phyloP scores from a whole-genome alignment of 2,113 vertebrate species.

The Pedionomus torquatus region DNA sequence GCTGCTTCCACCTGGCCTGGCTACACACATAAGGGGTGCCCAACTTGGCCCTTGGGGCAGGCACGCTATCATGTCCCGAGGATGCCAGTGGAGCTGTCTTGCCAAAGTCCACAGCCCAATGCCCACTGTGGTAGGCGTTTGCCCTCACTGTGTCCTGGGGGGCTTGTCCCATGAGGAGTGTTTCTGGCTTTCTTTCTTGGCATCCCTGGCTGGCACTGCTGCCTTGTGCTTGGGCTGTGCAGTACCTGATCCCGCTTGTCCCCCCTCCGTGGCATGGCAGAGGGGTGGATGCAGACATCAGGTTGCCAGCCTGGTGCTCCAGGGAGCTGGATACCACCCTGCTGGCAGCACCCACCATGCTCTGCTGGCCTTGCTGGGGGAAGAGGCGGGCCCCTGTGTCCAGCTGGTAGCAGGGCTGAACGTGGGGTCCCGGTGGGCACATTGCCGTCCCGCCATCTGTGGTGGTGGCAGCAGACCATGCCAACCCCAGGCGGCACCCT shows the following conservation, averaged over 20 bases:
- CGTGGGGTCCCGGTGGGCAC: rapidly evolving
- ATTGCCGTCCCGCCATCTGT: rapidly evolving
- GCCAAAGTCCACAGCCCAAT: background rate
- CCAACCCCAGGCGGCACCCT: background rate
- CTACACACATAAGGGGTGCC: rapidly evolving
- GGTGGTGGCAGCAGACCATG: rapidly evolving
- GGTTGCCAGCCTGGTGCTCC: rapidly evolving
- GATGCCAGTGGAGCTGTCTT: background rate
- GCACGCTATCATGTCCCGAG: background rate
- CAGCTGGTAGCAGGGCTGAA: no score
- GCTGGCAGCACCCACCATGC: background rate
- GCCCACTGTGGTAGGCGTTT: rapidly evolving
- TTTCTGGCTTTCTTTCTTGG: background rate
- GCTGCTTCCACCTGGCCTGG: background rate
- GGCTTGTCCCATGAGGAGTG: background rate
- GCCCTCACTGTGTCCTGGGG: background rate
- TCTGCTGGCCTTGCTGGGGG: background rate
- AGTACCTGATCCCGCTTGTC: rapidly evolving
- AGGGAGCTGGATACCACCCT: background rate
- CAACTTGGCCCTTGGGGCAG: rapidly evolving
- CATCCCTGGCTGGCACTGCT: background rate
- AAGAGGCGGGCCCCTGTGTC: background rate
- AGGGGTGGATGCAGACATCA: rapidly evolving
- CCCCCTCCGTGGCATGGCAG: rapidly evolving
- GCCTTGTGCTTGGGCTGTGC: rapidly evolving